Conservation (phyloP, 2,797 vertebrate species). For the Halcyon chelicuti region DNA sequence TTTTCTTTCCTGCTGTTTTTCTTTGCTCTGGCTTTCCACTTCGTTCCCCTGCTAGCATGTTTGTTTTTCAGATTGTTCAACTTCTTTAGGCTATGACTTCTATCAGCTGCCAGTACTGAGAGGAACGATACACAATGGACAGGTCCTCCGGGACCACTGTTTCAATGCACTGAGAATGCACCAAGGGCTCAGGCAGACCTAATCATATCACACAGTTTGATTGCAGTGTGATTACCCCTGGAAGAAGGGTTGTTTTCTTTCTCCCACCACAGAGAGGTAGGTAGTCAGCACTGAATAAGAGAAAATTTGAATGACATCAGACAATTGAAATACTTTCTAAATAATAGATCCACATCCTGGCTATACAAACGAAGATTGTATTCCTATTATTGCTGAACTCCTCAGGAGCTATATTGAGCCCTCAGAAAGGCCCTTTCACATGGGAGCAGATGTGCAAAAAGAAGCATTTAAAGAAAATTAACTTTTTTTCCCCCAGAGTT, state of each 20-base stretch:
- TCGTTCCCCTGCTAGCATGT: slow-evolving; percentile 37
- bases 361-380: slow-evolving; percentile 32
- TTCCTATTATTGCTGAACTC: slow-evolving; percentile 42
- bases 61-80: slow-evolving; percentile 61
- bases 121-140: not conserved
- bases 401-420: slow-evolving; percentile 5
- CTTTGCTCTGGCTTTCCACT: slow-evolving; percentile 42
- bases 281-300: slow-evolving; percentile 42
- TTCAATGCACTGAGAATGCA: slow-evolving; percentile 52
- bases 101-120: slow-evolving; percentile 13
- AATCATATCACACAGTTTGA: slow-evolving; percentile 60
- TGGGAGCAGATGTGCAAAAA: not conserved
- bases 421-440: slow-evolving; percentile 18
- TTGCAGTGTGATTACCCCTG: slow-evolving; percentile 57
- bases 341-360: slow-evolving; percentile 48
- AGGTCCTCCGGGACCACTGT: slow-evolving; percentile 4
- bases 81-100: slow-evolving; percentile 58
- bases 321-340: slow-evolving; percentile 65
- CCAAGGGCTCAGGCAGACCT: slow-evolving; percentile 39
- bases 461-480: slow-evolving; percentile 46
- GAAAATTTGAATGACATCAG: slow-evolving; percentile 65
- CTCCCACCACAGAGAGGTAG: slow-evolving; percentile 12
- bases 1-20: slow-evolving; percentile 28
- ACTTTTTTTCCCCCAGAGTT: not conserved
- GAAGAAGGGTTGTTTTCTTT: slow-evolving; percentile 61